These are phyloP conservation scores for Heteractis magnifica DNA, from an alignment of 92 coral and sea anemone genomes.

Conservation along the genomic window DNA sequence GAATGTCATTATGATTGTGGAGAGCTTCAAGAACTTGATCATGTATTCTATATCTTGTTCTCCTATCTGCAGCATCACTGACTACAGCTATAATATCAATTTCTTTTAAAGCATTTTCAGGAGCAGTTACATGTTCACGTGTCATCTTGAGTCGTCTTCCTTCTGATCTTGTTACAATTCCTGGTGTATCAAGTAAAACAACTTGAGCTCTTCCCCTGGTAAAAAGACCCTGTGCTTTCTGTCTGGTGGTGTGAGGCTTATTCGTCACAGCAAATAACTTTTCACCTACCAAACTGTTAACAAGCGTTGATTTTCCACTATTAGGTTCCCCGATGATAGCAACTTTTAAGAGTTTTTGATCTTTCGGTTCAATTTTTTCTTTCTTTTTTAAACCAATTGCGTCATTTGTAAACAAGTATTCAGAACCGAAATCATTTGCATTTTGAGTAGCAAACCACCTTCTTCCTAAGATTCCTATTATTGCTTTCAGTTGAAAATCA, in stretches of 20 bases:
- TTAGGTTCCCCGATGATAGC: constrained; percentile 95
- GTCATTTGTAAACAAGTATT: neutral
- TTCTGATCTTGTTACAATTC: constrained; percentile 73
- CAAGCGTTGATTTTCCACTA: constrained; percentile 95
- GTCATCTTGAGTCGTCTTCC: constrained; percentile 89
- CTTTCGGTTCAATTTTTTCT: constrained; percentile 10
- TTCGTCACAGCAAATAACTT: constrained; percentile 90
- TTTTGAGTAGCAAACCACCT: neutral
- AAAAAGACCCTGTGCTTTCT: constrained; percentile 69
- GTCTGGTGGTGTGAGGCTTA: constrained; percentile 94
- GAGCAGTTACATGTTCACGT: constrained; percentile 88
- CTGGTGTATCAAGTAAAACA: constrained; percentile 91
- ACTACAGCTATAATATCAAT: constrained; percentile 86
- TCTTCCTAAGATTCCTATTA: neutral
- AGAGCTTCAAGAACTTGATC: constrained; percentile 64
- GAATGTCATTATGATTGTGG: constrained; percentile 47
- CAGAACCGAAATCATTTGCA: neutral
- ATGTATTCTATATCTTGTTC: constrained; percentile 68
- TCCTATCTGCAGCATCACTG: constrained; percentile 74
- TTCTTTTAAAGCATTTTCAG: constrained; percentile 76
- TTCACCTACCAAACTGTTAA: constrained; percentile 81
- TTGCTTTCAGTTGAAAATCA: neutral
- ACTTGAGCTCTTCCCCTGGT: constrained; percentile 67
- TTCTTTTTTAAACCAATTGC: neutral
- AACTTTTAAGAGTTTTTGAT: constrained; percentile 67